These are phyloP conservation scores for Oophaga pumilio DNA, from an alignment of 2,113 vertebrate species.

Conservation along the genomic window DNA sequence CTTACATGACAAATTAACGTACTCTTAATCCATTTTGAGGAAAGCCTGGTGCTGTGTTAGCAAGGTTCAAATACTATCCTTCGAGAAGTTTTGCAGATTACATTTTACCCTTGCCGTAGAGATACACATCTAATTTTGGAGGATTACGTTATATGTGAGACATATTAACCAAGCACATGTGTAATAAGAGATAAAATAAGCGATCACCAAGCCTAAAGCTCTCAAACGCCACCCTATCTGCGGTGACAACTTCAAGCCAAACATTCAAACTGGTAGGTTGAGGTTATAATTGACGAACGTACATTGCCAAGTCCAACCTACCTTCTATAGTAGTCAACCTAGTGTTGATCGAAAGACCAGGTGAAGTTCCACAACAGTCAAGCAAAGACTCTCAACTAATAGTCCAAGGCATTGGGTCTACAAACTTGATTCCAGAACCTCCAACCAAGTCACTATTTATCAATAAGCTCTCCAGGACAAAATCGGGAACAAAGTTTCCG, in stretches of 20 bases:
- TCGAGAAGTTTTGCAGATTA: not conserved
- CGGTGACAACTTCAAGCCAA: not conserved
- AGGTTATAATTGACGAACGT: not conserved
- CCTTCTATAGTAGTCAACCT: not conserved
- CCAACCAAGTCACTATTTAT: not conserved
- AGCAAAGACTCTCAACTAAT: not conserved
- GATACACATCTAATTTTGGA: not conserved
- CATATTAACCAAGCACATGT: not conserved
- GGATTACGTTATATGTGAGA: not conserved
- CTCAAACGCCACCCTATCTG: not conserved
- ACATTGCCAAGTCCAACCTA: not conserved
- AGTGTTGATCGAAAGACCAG: not conserved
- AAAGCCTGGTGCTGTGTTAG: not conserved
- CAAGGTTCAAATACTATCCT: not conserved
- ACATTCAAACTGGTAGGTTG: not conserved
- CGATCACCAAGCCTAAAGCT: not conserved
- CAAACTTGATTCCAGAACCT: not conserved
- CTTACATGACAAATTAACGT: slow-evolving; percentile 36
- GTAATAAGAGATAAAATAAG: not conserved
- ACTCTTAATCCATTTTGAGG: slow-evolving; percentile 14
- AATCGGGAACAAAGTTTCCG: not conserved
- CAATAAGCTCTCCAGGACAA: no score
- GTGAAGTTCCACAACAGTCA: not conserved
- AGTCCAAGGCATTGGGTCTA: not conserved
- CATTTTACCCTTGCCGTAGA: not conserved